Evolutionary conservation across 2,888 invertebrate genomes (phyloP), one percentile per base, ranked within the genome.

Genomic region (Dryobotodes eremita): DNA sequence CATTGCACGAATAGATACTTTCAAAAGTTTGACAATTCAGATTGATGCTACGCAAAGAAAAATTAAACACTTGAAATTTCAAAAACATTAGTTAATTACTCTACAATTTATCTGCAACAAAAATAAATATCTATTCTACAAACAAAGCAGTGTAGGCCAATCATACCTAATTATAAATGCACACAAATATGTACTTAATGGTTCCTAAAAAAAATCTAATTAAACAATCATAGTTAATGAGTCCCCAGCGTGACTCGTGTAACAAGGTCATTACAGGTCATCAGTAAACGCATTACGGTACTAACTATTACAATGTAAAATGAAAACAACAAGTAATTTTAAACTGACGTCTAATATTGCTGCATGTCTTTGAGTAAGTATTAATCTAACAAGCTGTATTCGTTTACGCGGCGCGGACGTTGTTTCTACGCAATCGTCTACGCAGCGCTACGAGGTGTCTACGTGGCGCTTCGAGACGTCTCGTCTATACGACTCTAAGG

Each of bases 241-340:
- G 26, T 77, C 77, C 71, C 70, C 75, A 78, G 23, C 13, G 50
- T 46, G 26, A 78, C 82, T 79, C 77, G 76, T 80, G 77, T 62
- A 72, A 65, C 78, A 80, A 74, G 82, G 78, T 87, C 78, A 74
- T 80, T 80, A 77, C 20, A 57, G 79, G 79, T 82, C 87, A 82
- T 75, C 69, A 76, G 64, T 71, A 72, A 46, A 75, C 73, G 50
- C 65, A 80, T 62, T 46, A 71, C 50, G 59, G 13, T 46, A 64
- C 71, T 69, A n/a, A 62, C 71, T 57, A 50, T 72, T 72, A 82
- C 79, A 75, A 62, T 66, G 62, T 82, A 82, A 1, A 48, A 64
- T 42, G 75, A 76, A 76, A 76, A 71, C 69, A 66, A 31, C 11
- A 48, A 77, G 31, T 73, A 23, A 64, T 74, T 74, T 59, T 57